Conservation (phyloP, 1,140 invertebrate genomes). For the Yoshiicerus persimilis region DNA sequence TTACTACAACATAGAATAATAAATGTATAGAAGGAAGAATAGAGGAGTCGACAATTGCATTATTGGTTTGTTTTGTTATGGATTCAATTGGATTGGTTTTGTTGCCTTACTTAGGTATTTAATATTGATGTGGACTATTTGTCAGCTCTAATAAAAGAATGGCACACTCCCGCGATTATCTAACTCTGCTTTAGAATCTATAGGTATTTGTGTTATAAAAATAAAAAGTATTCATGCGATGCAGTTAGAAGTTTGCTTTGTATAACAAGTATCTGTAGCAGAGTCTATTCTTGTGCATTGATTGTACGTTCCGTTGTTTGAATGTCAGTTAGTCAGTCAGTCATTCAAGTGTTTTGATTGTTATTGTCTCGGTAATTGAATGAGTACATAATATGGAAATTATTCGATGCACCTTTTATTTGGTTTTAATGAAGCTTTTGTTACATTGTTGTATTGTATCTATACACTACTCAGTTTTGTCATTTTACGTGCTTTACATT, state of each 20-base stretch:
- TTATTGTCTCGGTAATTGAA: constrained; percentile 22
- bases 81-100: neutral
- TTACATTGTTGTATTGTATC: neutral
- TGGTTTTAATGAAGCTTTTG: constrained; percentile 20
- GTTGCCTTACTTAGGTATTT: neutral
- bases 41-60: neutral
- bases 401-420: constrained; percentile 37
- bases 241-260: neutral
- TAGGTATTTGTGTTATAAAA: neutral
- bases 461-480: neutral
- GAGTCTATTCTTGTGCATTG: neutral
- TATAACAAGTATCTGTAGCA: neutral
- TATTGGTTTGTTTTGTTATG: neutral
- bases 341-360: constrained; percentile 14
- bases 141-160: neutral
- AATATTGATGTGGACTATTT: neutral
- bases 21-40: neutral
- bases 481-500: constrained; percentile 15
- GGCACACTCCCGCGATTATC: neutral
- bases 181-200: neutral
- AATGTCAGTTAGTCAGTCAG: constrained; percentile 6
- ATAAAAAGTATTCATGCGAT: neutral
- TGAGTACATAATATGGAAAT: constrained; percentile 26
- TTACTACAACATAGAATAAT: too few species aligned
- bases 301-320: neutral